Conservation (phyloP, 2,888 invertebrate genomes). For the Phytoseiulus persimilis region DNA sequence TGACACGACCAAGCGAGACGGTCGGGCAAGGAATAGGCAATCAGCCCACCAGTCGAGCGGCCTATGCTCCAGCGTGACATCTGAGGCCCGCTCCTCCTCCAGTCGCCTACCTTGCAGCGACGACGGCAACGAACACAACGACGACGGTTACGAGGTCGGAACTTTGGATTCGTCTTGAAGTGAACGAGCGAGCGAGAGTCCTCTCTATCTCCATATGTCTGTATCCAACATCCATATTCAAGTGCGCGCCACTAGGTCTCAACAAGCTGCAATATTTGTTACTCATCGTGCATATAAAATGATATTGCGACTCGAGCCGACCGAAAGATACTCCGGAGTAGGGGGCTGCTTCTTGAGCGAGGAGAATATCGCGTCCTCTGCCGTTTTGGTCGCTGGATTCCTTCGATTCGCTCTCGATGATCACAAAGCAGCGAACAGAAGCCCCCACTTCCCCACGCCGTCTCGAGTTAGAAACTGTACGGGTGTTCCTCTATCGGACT, state of each 20-base stretch:
- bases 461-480: too few relatives aligned
- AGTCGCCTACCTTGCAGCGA: background rate
- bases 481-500: too few relatives aligned
- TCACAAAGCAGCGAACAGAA: too few relatives aligned
- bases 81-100: background rate
- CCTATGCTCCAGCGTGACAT: background rate
- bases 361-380: background rate
- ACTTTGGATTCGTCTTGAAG: background rate
- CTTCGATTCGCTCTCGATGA: too few relatives aligned
- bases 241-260: background rate
- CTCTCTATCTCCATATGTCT: background rate
- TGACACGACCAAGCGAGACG: constrained; percentile 5
- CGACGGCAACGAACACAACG: background rate
- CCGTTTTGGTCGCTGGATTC: too few relatives aligned
- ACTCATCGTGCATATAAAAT: background rate
- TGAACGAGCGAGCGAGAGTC: too few relatives aligned
- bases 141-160: background rate
- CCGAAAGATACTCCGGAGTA: background rate
- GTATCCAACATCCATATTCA: background rate
- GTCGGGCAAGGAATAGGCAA: background rate
- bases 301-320: background rate
- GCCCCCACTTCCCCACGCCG: too few relatives aligned
- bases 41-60: background rate
- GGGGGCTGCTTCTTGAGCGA: background rate
- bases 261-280: background rate